Base-by-base conservation (phyloP, 30 jellyfish, hydroid and myxozoan genomes). In the Cassiopea xamachana region DNA sequence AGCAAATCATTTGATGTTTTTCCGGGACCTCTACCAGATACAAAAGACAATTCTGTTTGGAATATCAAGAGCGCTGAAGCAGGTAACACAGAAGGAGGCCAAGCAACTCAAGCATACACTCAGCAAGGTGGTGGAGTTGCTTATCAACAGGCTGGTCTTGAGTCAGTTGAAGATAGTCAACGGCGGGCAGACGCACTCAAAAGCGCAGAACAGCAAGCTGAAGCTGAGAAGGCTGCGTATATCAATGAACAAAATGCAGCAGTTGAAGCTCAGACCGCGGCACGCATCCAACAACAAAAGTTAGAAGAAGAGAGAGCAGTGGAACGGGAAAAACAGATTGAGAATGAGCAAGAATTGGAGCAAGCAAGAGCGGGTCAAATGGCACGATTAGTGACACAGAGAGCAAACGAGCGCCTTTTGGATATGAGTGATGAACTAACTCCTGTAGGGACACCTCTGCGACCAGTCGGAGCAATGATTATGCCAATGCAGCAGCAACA, bases 11-110 rank as follows among this genome's bases (percentile, higher is more conserved):
- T 96, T 60, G 99, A 96, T 74, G 97, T 96, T 49, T 96, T 93
- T 75, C 99, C 99, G 27, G 99, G 99, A 9, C 99, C 98, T 1
- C 73, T 96, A 14, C 99, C 99, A 27, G 97, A 89, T 19, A 96
- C 91, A 64, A 86, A 69, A 19, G 97, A 90, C 60, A 46, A 48
- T 44, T 61, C 87, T 46, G 79, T 67, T 7, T 73, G 83, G 93
- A 84, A 90, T 46, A 80, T 90, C 39, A 90, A 88, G 62, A 78
- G 90, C 61, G 64, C 91, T 6, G 90, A 83, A 60, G 85, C 46
- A 61, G 90, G 92, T 17, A 68, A 47, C 48, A 50, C 82, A 6
- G 78, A 71, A 17, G 14, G n/a, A 70, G 46, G 62, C 14, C 27
- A 55, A 14, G 0, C 60, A 43, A 59, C 55, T 0, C 92, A 84